These are phyloP conservation scores for Trisateles emortualis DNA, from an alignment of 2,888 invertebrate genomes.

Conservation along the genomic window DNA sequence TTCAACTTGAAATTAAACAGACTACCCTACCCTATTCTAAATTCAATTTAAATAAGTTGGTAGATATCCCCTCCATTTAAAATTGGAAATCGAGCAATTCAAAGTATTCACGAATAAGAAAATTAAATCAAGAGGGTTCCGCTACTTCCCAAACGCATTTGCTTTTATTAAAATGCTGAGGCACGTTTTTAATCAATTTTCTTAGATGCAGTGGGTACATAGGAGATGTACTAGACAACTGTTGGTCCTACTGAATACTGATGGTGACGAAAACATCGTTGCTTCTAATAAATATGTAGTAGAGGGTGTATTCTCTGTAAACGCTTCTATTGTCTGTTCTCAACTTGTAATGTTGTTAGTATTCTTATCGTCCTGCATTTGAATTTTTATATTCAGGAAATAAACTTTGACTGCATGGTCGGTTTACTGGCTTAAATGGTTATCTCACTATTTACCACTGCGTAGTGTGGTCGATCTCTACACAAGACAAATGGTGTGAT, in stretches of 20 bases:
- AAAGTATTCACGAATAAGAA: slow-evolving; percentile 28
- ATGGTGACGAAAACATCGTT: neutral
- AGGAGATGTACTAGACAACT: neutral
- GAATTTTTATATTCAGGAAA: too few relatives aligned
- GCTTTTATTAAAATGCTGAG: slow-evolving; percentile 56
- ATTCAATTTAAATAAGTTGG: slow-evolving; percentile 11
- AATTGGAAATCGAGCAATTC: slow-evolving; percentile 17
- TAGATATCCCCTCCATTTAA: slow-evolving; percentile 2
- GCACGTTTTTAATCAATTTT: slow-evolving; percentile 61
- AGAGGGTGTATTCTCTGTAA: too few relatives aligned
- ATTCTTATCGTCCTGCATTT: too few relatives aligned
- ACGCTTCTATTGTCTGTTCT: too few relatives aligned
- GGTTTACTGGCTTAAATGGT: too few relatives aligned
- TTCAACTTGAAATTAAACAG: slow-evolving; percentile 31
- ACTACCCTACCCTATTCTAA: slow-evolving; percentile 6
- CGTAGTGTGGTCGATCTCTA: too few relatives aligned
- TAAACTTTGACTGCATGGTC: too few relatives aligned
- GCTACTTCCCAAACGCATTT: slow-evolving; percentile 41
- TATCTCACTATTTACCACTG: too few relatives aligned
- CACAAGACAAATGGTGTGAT: too few relatives aligned
- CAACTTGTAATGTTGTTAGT: too few relatives aligned
- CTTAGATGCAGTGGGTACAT: slow-evolving; percentile 22
- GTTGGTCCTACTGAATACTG: neutral
- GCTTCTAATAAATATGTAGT: neutral
- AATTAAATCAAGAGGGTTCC: slow-evolving; percentile 33